These are phyloP conservation scores for Picathartes gymnocephalus DNA, from an alignment of 2,113 vertebrate genomes.

Conservation along the genomic window DNA sequence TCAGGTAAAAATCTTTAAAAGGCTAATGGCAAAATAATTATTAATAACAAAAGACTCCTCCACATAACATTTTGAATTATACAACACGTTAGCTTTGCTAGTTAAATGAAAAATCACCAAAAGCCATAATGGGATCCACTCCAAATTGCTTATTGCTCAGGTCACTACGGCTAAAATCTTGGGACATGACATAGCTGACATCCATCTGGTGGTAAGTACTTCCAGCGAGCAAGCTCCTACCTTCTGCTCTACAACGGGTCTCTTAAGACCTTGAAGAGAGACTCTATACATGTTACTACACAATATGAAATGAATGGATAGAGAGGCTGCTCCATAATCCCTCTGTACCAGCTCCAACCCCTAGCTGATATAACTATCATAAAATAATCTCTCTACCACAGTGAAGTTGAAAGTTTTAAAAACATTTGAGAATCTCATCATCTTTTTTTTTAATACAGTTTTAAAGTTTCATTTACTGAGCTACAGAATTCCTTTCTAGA, in stretches of 20 bases:
- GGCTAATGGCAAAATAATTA: not conserved
- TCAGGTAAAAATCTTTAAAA: not conserved
- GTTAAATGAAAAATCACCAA: not conserved
- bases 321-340: not conserved
- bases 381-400: not conserved
- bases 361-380: not conserved
- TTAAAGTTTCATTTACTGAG: not conserved
- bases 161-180: not conserved
- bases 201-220: not conserved
- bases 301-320: not conserved
- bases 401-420: not conserved
- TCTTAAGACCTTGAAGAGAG: not conserved
- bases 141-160: not conserved
- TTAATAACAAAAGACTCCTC: not conserved
- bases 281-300: not conserved
- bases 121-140: not conserved
- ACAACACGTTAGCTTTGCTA: not conserved
- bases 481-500: not conserved
- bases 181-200: not conserved
- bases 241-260: slow-evolving; percentile 42
- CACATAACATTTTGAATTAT: not conserved
- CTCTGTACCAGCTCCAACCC: not conserved
- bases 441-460: not conserved
- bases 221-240: slow-evolving; percentile 28
- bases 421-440: not conserved